phyloP scores from a whole-genome alignment of 35 echinoderm and acorn worm species.

The Holothuria glaberrima region DNA sequence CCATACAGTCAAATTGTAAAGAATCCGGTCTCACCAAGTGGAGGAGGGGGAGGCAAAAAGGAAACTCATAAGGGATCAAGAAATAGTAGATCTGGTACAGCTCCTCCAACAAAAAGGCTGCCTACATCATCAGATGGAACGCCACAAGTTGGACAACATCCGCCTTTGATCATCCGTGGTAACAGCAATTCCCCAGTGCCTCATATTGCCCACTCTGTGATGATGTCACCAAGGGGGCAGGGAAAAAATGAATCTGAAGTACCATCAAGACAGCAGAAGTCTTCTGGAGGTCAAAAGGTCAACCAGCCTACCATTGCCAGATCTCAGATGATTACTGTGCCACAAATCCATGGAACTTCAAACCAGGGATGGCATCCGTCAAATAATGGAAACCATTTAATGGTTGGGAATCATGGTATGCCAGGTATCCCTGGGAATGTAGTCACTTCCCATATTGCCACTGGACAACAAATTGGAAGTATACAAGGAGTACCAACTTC shows the following conservation, averaged over 20 bases:
- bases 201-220: background rate
- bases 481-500: background rate
- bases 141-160: conserved; percentile 10
- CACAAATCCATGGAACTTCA: conserved; percentile 16
- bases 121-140: conserved; percentile 18
- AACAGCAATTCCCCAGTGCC: conserved; percentile 6
- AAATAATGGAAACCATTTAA: background rate
- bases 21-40: conserved; percentile 23
- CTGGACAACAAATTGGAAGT: background rate
- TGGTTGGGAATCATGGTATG: background rate
- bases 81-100: background rate
- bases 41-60: background rate
- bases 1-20: conserved; percentile 68
- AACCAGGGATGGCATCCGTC: conserved; percentile 22
- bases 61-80: background rate
- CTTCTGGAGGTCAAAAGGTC: conserved; percentile 28
- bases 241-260: background rate
- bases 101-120: conserved; percentile 2
- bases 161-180: background rate
- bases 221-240: conserved; percentile 5
- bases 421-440: background rate
- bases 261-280: background rate
- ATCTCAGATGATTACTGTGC: background rate
- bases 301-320: background rate
- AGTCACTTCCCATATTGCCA: background rate